phyloP scores from a whole-genome alignment of 1,140 invertebrate species.

The Caenorhabditis latens region DNA sequence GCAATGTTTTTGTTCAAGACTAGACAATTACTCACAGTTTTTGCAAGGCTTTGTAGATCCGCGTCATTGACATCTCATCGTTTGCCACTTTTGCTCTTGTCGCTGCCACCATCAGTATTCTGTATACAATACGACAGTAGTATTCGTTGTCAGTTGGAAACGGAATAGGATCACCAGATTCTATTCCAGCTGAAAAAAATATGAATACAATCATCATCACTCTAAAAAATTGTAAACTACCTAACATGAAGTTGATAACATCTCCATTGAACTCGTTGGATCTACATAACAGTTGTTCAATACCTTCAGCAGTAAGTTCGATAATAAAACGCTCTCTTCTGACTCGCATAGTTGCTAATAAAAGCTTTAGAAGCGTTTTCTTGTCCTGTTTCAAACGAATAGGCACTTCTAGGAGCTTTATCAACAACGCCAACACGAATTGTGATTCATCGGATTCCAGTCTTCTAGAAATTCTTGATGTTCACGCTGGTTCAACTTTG shows the following conservation, averaged over 20 bases:
- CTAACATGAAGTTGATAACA: conserved; percentile 14
- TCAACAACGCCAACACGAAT: background rate
- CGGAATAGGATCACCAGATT: conserved; percentile 9
- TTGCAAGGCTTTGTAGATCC: conserved; percentile 12
- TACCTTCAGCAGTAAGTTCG: background rate
- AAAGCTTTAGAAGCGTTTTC: background rate
- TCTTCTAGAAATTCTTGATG: background rate
- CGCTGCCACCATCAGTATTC: conserved; percentile 30
- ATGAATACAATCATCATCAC: background rate
- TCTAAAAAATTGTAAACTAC: background rate
- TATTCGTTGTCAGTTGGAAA: conserved; percentile 11
- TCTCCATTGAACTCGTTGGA: conserved; percentile 32
- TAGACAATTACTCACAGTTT: background rate
- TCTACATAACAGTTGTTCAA: conserved; percentile 6
- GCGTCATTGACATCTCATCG: conserved; percentile 19
- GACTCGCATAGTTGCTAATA: conserved; percentile 3
- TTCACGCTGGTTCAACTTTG: background rate
- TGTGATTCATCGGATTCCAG: conserved; percentile 2
- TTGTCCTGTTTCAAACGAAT: conserved; percentile 35
- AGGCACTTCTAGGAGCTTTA: background rate
- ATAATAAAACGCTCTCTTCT: conserved; percentile 7
- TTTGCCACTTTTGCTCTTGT: conserved; percentile 29
- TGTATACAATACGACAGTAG: conserved; percentile 2
- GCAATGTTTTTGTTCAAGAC: no score
- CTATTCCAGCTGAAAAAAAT: conserved; percentile 2